Evolutionary conservation across 64 coral and sea anemone genomes (phyloP), one percentile per base, ranked within the genome.

Genomic region (Pocillopora verrucosa): DNA sequence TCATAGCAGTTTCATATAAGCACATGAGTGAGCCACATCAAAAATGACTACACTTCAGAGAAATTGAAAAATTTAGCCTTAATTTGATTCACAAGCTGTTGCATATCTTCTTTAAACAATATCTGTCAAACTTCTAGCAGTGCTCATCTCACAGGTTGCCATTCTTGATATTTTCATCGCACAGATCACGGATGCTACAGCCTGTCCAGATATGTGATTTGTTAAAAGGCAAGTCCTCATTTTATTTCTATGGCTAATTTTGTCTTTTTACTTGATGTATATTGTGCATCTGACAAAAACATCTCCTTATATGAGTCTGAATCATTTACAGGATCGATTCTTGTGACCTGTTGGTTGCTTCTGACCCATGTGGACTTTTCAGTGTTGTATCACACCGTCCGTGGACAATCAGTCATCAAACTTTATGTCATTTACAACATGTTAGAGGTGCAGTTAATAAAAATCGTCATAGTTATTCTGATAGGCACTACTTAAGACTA

Each of bases 401-500:
- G 97, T 56, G 97, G 97, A 38, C 97, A 99, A 24, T 99, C 97
- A 75, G 97, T 99, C 22, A 99, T 99, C 74, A 99, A 99, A 72
- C 91, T 99, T 7, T 99, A 99, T 65, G 97, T 99, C 61, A 91
- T 99, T 88, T 99, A 99, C 59, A 99, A 99, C 80, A 99, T 99
- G 97, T 80, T 99, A 82, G 97, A 99, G 91, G 97, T 99, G 91
- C 79, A 86, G 76, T 80, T 63, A 13, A 63, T 63, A 13, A 63
- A 15, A 51, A 51, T 51, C 41, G 3, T 51, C 41, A 7, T 51
- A 51, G 41, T 3, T 51, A 51, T 4, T 51, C 41, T 51, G 41
- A 51, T 51, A 51, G 41, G 41, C 7, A 7, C 41, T 51, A 4
- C 41, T 51, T 51, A 4, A 51, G 7, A 51, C 3, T 51, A 51